Base-by-base conservation (phyloP, 2,888 invertebrate genomes). In the Eupithecia abbreviata region DNA sequence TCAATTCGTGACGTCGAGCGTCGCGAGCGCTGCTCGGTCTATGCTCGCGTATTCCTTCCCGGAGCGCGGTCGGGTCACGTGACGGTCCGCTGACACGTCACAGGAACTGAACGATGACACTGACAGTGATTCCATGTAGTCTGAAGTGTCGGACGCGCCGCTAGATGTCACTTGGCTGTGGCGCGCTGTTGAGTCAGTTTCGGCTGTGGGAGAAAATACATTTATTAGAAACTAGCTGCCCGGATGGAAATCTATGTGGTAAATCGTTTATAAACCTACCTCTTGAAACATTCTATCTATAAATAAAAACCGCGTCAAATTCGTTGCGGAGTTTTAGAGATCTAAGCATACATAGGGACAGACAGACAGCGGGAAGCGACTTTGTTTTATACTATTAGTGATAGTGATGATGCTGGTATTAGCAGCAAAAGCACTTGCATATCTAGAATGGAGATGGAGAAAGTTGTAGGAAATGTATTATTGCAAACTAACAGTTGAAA, bases 111-210 rank as follows among this genome's bases (percentile, higher is more conserved):
- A 95, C 0, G 97, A 97, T 3, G 97, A 97, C 41, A 97, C 94
- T 0, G 97, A 97, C 43, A 97, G 92, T 0, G 97, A 97, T 88
- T 97, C 97, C 90, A 97, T 96, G 91, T 97, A 97, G 93, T 97
- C 97, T 0, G 97, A 97, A 88, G 97, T 97, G 87, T 97, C 97
- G 6, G 97, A 97, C 2, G 97, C 96, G 5, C 96, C 97, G 84
- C 96, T 96, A 75, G 96, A 97, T 0, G 96, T 96, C 84, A 96
- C 91, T 79, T 96, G 96, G 73, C 96, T 96, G 85, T 92, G 93
- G 4, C 96, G 94, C 3, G 93, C 93, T 2, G 94, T 91, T 30
- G 92, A 90, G 70, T 95, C 95, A 0, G 92, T 87, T 73, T 95
- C 96, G 13, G 91, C 95, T 92, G 94, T 7, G 76, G 77, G 77